Base-by-base conservation (phyloP, 2,113 vertebrate species). In the Microtus montanus region DNA sequence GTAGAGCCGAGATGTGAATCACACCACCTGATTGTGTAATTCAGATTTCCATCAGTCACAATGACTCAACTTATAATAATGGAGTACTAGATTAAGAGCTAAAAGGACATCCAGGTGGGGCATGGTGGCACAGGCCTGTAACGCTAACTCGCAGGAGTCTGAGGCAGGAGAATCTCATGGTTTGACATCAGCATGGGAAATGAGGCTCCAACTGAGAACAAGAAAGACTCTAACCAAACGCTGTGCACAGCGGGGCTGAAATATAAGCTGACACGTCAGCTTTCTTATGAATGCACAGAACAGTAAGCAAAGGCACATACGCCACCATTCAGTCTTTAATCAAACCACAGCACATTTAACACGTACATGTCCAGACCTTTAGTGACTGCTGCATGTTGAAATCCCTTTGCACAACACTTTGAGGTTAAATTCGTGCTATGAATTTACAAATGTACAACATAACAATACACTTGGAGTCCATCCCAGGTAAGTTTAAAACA, bases 391-490 rank as follows among this genome's bases (percentile, higher is more conserved):
- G 96, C 95, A 98, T 97, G 98, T 98, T 97, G 98, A 98, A 98
- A 98, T 98, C 96, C 54, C 97, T 98, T 97, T 97, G 96, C 98
- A 98, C 97, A 97, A 90, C 92, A 92, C 85, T 97, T 96, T 97
- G 93, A 97, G 96, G 97, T 96, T 96, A 96, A 97, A 94, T 98
- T 97, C 98, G 98, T 98, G 98, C 98, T 98, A 98, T 85, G 98
- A 98, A 98, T 98, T 96, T 98, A 98, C 92, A 98, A 98, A 98
- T 98, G 97, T 97, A 98, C 98, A 97, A 93, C 86, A 98, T 97
- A 98, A 98, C 98, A 98, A 98, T 98, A 98, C 98, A 98, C 97
- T 98, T 86, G 68, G 95, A 97, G 97, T 98, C 96, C 98, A 98
- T 98, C 97, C 96, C 98, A 98, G 98, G 97, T 97, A 97, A 98